Evolutionary conservation across 2,113 vertebrate genomes (phyloP).

Genomic region (Notothenia rossii): DNA sequence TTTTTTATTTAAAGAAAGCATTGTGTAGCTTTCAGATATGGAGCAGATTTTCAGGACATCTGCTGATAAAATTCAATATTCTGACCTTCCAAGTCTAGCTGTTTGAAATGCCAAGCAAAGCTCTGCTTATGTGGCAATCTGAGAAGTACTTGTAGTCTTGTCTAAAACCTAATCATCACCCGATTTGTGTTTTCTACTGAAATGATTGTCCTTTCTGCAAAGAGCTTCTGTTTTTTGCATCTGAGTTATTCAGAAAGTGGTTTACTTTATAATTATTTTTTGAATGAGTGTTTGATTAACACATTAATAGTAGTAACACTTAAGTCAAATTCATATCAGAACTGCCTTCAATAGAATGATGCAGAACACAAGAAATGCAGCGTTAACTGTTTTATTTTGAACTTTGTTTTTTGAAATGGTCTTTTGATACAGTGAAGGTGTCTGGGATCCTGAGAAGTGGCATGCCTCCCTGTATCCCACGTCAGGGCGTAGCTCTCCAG

Average conservation of each 20-base stretch:
- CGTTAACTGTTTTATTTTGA: not conserved
- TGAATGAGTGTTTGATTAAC: too few relatives aligned
- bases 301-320: too few relatives aligned
- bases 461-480: conserved; percentile 95
- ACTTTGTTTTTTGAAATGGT: conserved; percentile 7
- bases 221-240: not conserved
- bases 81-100: not conserved
- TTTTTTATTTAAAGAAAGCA: not conserved
- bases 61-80: not conserved
- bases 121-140: not conserved
- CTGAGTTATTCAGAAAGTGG: too few relatives aligned
- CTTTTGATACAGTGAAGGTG: conserved; percentile 88
- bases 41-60: not conserved
- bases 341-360: too few relatives aligned
- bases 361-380: too few relatives aligned
- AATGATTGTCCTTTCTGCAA: not conserved
- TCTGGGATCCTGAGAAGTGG: conserved; percentile 99
- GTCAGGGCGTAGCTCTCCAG: conserved; percentile 91
- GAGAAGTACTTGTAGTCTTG: not conserved
- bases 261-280: too few relatives aligned
- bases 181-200: not conserved
- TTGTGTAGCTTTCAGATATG: not conserved
- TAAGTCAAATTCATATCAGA: too few relatives aligned
- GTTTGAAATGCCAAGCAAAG: not conserved
- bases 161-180: not conserved